Conservation (phyloP, 2,113 vertebrate species). For the Solea solea region DNA sequence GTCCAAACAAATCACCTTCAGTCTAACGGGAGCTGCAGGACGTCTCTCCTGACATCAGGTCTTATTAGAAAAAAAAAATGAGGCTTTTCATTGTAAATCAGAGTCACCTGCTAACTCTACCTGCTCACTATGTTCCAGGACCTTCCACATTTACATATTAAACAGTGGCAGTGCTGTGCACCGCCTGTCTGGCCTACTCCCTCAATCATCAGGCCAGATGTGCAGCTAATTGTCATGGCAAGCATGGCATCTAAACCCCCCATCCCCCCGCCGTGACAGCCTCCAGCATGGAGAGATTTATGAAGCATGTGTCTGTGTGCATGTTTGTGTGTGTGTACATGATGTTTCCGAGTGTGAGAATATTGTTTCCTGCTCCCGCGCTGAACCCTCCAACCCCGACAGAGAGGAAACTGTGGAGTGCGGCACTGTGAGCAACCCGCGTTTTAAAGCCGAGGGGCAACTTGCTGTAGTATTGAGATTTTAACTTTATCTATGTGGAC, state of each 20-base stretch:
- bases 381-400: slow-evolving; percentile 16
- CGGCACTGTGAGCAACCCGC: neutral
- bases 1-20: neutral
- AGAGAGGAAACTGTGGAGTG: neutral
- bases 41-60: neutral
- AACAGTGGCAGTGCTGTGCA: slow-evolving; percentile 31
- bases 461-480: neutral
- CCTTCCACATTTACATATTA: slow-evolving; percentile 50
- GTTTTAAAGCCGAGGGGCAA: neutral
- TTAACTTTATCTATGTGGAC: neutral
- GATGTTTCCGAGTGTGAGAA: slow-evolving; percentile 8
- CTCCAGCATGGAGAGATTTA: slow-evolving; percentile 58
- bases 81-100: slow-evolving; percentile 37
- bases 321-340: slow-evolving; percentile 24
- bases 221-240: slow-evolving; percentile 66
- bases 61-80: slow-evolving; percentile 1
- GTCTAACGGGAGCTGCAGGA: no score
- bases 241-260: slow-evolving; percentile 34
- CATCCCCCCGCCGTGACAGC: slow-evolving; percentile 32
- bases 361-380: slow-evolving; percentile 4
- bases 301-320: slow-evolving; percentile 33
- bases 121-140: slow-evolving; percentile 10
- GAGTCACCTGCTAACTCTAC: slow-evolving; percentile 6
- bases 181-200: slow-evolving; percentile 56
- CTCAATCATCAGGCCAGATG: slow-evolving; percentile 65